A percentile compares a stretch with the other conserved stretches of the same genome.
Conservation (phyloP, 2,113 vertebrate species). For the Drymodes brunneopygia region DNA sequence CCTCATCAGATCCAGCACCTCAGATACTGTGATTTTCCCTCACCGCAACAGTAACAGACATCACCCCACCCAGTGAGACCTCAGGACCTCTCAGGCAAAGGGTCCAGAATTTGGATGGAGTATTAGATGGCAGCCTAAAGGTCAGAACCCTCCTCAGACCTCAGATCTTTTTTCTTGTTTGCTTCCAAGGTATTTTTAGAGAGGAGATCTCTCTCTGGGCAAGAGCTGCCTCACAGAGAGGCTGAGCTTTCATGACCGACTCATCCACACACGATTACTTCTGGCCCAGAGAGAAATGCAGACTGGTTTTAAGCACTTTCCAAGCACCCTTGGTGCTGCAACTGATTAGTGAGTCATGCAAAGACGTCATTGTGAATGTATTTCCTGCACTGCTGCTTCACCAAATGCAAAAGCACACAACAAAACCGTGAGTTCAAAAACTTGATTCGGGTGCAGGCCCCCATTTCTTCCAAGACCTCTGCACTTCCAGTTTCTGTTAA, state of each 20-base stretch:
- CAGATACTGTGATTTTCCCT: neutral
- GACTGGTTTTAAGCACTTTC: neutral
- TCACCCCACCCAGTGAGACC: neutral
- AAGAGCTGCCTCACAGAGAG: neutral
- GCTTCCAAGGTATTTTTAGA: conserved; percentile 52
- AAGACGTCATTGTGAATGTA: neutral
- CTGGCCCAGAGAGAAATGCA: neutral
- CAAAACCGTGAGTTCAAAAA: neutral
- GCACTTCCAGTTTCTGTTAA: neutral
- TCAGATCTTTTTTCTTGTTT: conserved; percentile 35
- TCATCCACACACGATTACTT: conserved; percentile 1
- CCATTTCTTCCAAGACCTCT: neutral
- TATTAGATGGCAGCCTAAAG: conserved; percentile 48
- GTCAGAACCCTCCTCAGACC: neutral
- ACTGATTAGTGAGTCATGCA: conserved; percentile 30
- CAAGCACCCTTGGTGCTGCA: conserved; percentile 8
- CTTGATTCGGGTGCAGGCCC: neutral
- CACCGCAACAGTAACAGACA: neutral
- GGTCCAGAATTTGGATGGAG: neutral
- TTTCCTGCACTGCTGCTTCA: conserved; percentile 14
- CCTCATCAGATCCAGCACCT: neutral
- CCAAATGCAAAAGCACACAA: neutral
- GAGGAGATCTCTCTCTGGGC: neutral
- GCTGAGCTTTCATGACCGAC: neutral
- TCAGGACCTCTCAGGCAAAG: neutral